Percentiles rank a stretch among this genome's conserved stretches.
Evolutionary conservation across 2,888 invertebrate species (phyloP).

Genomic region (Pachydiplax longipennis): DNA sequence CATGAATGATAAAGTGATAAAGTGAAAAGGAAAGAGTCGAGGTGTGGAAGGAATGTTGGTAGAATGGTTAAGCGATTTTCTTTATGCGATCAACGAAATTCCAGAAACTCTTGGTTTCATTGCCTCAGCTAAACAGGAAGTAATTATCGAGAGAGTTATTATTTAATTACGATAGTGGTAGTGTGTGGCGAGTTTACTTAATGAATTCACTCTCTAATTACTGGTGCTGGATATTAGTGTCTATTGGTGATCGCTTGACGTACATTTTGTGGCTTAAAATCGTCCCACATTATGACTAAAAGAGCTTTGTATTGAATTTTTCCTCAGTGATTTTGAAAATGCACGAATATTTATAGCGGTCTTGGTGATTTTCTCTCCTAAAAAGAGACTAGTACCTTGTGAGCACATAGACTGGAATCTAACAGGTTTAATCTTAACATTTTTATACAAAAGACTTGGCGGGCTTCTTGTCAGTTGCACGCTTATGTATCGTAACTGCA

Average conservation of each 20-base stretch:
- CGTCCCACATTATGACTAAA: no score
- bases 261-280: not conserved
- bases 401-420: no score
- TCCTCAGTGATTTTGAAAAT: no score
- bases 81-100: not conserved
- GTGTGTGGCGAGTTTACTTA: not conserved
- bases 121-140: not conserved
- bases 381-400: no score
- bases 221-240: not conserved
- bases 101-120: not conserved
- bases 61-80: not conserved
- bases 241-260: not conserved
- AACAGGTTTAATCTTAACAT: no score
- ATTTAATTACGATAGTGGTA: not conserved
- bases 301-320: no score
- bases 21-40: not conserved
- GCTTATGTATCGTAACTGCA: no score
- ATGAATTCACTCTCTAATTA: not conserved
- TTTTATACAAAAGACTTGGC: no score
- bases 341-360: no score
- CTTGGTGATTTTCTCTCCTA: no score
- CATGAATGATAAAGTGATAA: not conserved
- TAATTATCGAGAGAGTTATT: not conserved
- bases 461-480: no score
- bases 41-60: not conserved